Evolutionary conservation across 2,888 invertebrate species (phyloP).

Genomic region (Perithous albicinctus): DNA sequence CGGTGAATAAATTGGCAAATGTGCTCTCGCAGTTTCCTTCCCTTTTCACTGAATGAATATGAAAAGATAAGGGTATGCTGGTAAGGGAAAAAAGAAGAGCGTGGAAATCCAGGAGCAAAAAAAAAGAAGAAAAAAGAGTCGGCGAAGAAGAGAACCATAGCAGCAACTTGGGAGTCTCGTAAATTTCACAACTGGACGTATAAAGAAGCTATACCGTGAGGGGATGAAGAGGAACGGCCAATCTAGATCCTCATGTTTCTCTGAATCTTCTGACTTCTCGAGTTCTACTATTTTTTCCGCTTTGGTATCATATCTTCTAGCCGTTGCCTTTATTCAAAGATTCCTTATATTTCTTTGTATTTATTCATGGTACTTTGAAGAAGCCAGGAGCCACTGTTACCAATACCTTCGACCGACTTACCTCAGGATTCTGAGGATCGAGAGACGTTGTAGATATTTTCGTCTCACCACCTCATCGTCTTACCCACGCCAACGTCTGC

Average conservation of each 20-base stretch:
- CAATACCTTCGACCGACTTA: too few relatives aligned
- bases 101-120: background rate
- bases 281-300: background rate
- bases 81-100: background rate
- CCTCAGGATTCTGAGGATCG: background rate
- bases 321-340: slow-evolving; percentile 10
- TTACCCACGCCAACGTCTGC: background rate
- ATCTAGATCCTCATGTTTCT: slow-evolving; percentile 43
- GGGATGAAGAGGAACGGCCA: slow-evolving; percentile 43
- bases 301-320: background rate
- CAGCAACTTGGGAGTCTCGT: slow-evolving; percentile 28
- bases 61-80: slow-evolving; percentile 26
- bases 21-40: background rate
- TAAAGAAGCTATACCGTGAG: slow-evolving; percentile 29
- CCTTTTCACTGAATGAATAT: slow-evolving; percentile 31
- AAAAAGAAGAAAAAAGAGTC: background rate
- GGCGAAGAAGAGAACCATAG: background rate
- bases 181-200: slow-evolving; percentile 40
- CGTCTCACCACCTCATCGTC: slow-evolving; percentile 1
- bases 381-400: background rate
- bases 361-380: background rate
- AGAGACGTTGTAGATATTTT: background rate
- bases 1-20: slow-evolving; percentile 51
- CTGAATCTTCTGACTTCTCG: slow-evolving; percentile 2
- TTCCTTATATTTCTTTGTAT: slow-evolving; percentile 11